Evolutionary conservation across 2,113 vertebrate species (phyloP).

Genomic region (Hydrochoerus hydrochaeris): DNA sequence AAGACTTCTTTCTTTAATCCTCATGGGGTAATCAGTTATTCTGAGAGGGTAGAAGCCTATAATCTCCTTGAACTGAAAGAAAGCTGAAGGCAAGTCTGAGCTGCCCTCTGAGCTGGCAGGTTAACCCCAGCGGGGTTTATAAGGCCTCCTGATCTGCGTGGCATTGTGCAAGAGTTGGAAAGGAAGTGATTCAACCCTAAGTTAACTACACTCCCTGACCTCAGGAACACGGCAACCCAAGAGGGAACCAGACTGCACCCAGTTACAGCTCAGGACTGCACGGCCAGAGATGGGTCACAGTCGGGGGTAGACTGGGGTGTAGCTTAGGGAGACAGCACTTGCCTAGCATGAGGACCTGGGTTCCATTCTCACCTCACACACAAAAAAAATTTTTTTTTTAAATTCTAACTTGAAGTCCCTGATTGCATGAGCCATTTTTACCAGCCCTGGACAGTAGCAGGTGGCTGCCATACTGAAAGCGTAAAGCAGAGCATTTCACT

Average conservation of each 20-base stretch:
- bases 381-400: not conserved
- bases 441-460: rapidly evolving
- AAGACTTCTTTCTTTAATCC: not conserved
- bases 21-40: not conserved
- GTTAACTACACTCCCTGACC: not conserved
- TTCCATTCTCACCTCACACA: not conserved
- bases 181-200: not conserved
- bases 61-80: not conserved
- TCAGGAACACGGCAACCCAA: not conserved
- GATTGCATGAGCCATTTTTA: rapidly evolving
- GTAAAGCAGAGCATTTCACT: rapidly evolving
- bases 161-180: not conserved
- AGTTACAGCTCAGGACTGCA: rapidly evolving
- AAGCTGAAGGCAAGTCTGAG: not conserved
- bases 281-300: rapidly evolving
- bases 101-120: not conserved
- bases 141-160: rapidly evolving
- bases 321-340: not conserved
- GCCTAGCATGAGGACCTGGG: not conserved
- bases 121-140: rapidly evolving
- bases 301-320: rapidly evolving
- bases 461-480: not conserved
- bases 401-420: not conserved
- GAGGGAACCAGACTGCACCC: not conserved
- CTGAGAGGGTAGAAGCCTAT: not conserved